phyloP scores from a whole-genome alignment of 2,888 invertebrate genomes.

The Dryobotodes eremita region DNA sequence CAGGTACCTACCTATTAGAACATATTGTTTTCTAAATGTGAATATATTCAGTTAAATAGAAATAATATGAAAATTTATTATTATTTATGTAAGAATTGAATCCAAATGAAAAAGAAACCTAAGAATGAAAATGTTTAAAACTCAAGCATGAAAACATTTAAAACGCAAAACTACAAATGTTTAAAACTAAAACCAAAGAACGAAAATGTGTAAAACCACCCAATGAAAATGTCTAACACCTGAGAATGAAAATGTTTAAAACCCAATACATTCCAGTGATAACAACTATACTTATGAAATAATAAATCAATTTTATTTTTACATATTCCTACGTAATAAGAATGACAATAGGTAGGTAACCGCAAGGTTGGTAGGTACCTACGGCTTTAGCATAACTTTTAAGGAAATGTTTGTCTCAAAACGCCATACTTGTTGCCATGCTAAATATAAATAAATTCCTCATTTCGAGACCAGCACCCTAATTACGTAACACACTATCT shows the following conservation, averaged over 20 bases:
- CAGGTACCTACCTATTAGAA: background rate
- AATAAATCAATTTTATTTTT: background rate
- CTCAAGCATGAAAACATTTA: background rate
- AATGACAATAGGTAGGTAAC: background rate
- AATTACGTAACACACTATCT: too few species aligned
- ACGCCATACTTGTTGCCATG: slow-evolving; percentile 6
- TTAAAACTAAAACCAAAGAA: background rate
- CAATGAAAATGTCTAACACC: background rate
- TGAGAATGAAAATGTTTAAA: background rate
- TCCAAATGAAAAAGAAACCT: background rate
- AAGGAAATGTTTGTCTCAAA: slow-evolving; percentile 11
- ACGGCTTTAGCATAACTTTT: background rate
- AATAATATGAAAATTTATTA: background rate
- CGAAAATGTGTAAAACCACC: background rate
- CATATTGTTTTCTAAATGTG: background rate
- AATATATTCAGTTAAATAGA: background rate
- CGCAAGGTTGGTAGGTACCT: background rate
- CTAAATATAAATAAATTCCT: slow-evolving; percentile 2
- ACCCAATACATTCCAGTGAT: background rate
- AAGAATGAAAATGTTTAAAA: background rate
- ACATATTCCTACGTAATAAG: background rate
- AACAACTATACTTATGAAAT: background rate
- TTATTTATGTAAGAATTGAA: background rate
- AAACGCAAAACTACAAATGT: background rate
- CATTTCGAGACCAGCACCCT: background rate